Conservation (phyloP, 2,113 vertebrate genomes). For the Bujurquina vittata region DNA sequence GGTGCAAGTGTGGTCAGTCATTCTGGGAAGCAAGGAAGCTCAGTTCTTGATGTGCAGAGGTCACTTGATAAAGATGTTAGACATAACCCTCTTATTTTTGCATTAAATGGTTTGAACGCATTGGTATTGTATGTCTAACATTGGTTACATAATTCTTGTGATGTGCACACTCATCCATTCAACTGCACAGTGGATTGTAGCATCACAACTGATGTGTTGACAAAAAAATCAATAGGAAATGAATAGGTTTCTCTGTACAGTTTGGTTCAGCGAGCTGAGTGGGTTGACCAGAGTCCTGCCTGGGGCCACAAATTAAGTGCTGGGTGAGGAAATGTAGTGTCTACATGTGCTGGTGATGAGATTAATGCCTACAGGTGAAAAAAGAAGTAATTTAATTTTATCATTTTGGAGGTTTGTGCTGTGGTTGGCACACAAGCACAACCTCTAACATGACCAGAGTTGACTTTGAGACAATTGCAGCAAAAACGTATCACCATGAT, state of each 20-base stretch:
- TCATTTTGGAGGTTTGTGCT: neutral
- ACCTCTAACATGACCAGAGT: no score
- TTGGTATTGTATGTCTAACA: neutral
- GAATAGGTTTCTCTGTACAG: conserved; percentile 34
- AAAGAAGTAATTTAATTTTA: neutral
- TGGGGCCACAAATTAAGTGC: conserved; percentile 22
- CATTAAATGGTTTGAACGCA: neutral
- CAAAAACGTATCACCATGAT: neutral
- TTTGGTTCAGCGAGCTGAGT: conserved; percentile 40
- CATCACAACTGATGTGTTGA: conserved; percentile 25
- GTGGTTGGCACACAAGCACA: neutral
- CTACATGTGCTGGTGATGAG: neutral
- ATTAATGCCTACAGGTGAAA: neutral
- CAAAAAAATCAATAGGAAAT: conserved; percentile 29
- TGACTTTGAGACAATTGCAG: neutral
- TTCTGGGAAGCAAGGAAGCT: neutral
- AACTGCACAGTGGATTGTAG: neutral
- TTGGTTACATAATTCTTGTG: conserved; percentile 1
- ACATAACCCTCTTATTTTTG: neutral
- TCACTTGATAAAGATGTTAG: neutral
- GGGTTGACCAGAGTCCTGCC: conserved; percentile 18
- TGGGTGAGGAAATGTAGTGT: neutral
- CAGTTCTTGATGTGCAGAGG: neutral
- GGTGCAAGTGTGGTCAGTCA: neutral
- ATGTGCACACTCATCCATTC: neutral